Conservation (phyloP, 1,140 invertebrate genomes). For the Cylas formicarius region DNA sequence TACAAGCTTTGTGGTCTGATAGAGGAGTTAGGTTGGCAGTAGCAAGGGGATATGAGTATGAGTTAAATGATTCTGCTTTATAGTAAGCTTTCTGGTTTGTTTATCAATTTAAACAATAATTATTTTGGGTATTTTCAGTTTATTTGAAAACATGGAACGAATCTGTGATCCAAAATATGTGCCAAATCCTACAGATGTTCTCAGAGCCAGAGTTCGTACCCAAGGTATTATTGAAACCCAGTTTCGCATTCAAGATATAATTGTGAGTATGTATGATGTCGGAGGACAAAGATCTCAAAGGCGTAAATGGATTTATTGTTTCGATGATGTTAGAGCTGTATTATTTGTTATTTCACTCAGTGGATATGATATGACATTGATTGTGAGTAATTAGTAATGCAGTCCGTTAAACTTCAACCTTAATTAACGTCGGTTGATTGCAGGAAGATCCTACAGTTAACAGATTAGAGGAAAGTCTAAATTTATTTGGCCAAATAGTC, state of each 20-base stretch:
- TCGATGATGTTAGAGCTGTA: slow-evolving; percentile 59
- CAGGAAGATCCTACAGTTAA: slow-evolving; percentile 59
- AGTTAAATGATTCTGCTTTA: slow-evolving; percentile 68
- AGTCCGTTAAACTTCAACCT: not conserved
- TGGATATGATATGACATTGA: slow-evolving; percentile 59
- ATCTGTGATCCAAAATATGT: slow-evolving; percentile 59
- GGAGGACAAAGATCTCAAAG: slow-evolving; percentile 66
- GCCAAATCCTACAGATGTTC: slow-evolving; percentile 64
- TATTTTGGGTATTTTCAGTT: slow-evolving; percentile 42
- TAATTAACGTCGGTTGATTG: slow-evolving; percentile 8
- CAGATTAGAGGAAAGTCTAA: slow-evolving; percentile 57
- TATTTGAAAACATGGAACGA: slow-evolving; percentile 64
- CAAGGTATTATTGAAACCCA: slow-evolving; percentile 72
- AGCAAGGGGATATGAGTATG: slow-evolving; percentile 62
- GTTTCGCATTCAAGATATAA: slow-evolving; percentile 61
- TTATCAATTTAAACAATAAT: slow-evolving; percentile 27
- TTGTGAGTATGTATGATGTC: slow-evolving; percentile 57
- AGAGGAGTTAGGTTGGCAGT: slow-evolving; percentile 55
- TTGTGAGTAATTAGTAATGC: slow-evolving; percentile 42
- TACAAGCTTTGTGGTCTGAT: slow-evolving; percentile 51
- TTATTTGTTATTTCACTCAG: slow-evolving; percentile 61
- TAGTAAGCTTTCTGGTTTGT: slow-evolving; percentile 48
- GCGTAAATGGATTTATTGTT: slow-evolving; percentile 70
- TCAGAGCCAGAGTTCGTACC: slow-evolving; percentile 64
- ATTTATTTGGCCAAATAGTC: slow-evolving; percentile 56